Base-by-base conservation (phyloP, 2,113 vertebrate genomes). In the Scortum barcoo region DNA sequence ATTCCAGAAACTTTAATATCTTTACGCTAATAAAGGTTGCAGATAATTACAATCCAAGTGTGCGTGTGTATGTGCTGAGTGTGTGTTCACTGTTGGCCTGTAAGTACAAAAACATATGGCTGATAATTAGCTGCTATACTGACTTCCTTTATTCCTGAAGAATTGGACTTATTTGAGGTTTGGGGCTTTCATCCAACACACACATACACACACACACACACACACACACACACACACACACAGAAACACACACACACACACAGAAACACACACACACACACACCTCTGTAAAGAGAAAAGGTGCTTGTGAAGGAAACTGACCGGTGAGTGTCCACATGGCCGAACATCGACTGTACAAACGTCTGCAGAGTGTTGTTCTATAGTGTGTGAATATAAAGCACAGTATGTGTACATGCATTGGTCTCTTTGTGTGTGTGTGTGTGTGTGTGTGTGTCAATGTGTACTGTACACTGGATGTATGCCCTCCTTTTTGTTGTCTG, bases 401-500 rank as follows among this genome's bases (percentile, higher is more conserved):
- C 66, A 65, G 61, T 72, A 5, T 3, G 70, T 56, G 68, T 58
- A 28, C n/a, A 30, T 44, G 24, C 22, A 4, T 30, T 17, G 2
- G 28, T 48, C 38, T 60, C 16, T 69, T 54, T 60, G n/a, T 46
- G 54, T 69, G 28, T 65, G 5, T 66, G 19, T 26, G n/a, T 46
- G 51, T 57, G 56, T 66, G 60, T 61, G 46, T 60, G 7, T 54
- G 62, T 1, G n/a, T n/a, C n/a, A n/a, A n/a, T n/a, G 3, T 36
- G 82, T 14, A 33, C 6, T 72, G 57, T 76, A 19, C 44, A 26
- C 81, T 91, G 88, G 77, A 70, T n/a, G 26, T 0, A 42, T 83
- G 90, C 78, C 86, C 86, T 87, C 54, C 26, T 91, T 86, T 83
- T 4, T 86, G 79, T 85, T 81, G 83, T 88, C 50, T 48, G 68